phyloP scores from a whole-genome alignment of 1,140 invertebrate species.

The Venustaconcha ellipsiformis region DNA sequence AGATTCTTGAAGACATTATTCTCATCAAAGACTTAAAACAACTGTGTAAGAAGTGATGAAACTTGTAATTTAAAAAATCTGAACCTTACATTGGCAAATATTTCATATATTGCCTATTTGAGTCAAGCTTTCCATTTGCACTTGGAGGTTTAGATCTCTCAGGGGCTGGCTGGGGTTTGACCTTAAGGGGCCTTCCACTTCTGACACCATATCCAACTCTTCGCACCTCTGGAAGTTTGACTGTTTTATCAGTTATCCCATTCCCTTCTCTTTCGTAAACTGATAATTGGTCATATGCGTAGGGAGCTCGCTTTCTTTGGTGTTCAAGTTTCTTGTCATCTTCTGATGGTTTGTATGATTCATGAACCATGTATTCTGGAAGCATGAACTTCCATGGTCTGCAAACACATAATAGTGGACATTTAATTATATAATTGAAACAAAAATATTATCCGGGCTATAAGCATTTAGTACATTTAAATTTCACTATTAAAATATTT shows the following conservation, averaged over 20 bases:
- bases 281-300: slow-evolving; percentile 46
- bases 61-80: too few species aligned
- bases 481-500: too few species aligned
- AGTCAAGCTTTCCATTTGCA: slow-evolving; percentile 34
- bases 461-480: too few species aligned
- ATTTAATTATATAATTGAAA: too few species aligned
- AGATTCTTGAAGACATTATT: too few species aligned
- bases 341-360: slow-evolving; percentile 39
- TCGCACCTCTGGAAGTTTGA: slow-evolving; percentile 53
- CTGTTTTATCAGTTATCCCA: slow-evolving; percentile 53
- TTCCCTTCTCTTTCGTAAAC: slow-evolving; percentile 51
- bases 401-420: slow-evolving; percentile 3
- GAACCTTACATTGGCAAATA: slow-evolving; percentile 43
- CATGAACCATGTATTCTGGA: slow-evolving; percentile 66
- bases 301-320: slow-evolving; percentile 40
- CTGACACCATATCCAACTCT: slow-evolving; percentile 54
- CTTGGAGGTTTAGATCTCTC: slow-evolving; percentile 26
- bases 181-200: slow-evolving; percentile 38
- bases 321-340: slow-evolving; percentile 8
- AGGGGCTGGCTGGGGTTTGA: slow-evolving; percentile 5
- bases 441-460: too few species aligned
- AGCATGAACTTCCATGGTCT: slow-evolving; percentile 56
- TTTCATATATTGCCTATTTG: slow-evolving; percentile 31
- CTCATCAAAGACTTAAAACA: too few species aligned
- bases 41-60: too few species aligned